A percentile compares a stretch with the other conserved stretches of the same genome.
Evolutionary conservation across 2,888 invertebrate genomes (phyloP).

Genomic region (Apodemia mormo): DNA sequence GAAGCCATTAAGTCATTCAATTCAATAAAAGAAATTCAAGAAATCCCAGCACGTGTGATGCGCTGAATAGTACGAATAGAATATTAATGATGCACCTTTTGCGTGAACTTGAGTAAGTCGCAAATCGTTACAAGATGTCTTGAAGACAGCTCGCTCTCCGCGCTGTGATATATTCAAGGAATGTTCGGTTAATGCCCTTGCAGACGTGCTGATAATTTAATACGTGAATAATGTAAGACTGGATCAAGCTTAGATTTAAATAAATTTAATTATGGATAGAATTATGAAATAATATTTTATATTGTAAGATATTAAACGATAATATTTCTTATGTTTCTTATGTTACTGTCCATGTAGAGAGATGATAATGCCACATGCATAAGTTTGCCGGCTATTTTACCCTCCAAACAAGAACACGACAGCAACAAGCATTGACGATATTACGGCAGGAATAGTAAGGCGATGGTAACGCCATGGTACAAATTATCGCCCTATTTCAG

Average conservation of each 20-base stretch:
- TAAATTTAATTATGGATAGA: not conserved
- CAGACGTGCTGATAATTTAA: constrained; percentile 37
- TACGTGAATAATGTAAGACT: constrained; percentile 16
- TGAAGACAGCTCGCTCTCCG: constrained; percentile 47
- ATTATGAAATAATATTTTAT: too few species aligned
- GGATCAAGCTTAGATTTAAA: not conserved
- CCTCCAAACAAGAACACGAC: too few species aligned
- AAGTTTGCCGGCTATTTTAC: too few species aligned
- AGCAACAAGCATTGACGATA: too few species aligned
- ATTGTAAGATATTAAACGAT: too few species aligned
- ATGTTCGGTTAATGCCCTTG: constrained; percentile 59
- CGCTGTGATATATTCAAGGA: constrained; percentile 51
- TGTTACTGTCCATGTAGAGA: too few species aligned
- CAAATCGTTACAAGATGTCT: constrained; percentile 44
- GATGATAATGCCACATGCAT: too few species aligned
- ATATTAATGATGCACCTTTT: constrained; percentile 35
- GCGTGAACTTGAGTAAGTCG: constrained; percentile 31
- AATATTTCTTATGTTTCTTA: too few species aligned
- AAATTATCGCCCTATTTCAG: too few species aligned
- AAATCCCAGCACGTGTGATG: constrained; percentile 1
- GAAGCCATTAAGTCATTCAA: not conserved
- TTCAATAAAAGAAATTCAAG: constrained; percentile 6
- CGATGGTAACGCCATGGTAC: too few species aligned
- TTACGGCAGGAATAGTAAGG: too few species aligned
- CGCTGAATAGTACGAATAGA: constrained; percentile 19